phyloP scores from a whole-genome alignment of 2,113 vertebrate genomes.

The Vidua macroura region DNA sequence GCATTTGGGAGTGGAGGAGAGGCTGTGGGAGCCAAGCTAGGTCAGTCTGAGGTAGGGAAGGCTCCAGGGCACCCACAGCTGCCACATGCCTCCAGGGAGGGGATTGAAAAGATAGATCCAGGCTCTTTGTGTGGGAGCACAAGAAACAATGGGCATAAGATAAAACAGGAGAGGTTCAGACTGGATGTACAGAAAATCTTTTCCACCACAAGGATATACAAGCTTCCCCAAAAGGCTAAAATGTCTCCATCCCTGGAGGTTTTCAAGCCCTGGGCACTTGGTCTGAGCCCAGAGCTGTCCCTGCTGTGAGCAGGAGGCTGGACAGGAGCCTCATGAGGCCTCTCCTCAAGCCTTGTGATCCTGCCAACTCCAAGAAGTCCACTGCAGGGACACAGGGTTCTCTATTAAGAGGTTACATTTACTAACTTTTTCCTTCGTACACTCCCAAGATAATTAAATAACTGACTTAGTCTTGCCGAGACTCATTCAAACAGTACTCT shows the following conservation, averaged over 20 bases:
- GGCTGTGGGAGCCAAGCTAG: background rate
- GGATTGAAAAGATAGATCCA: background rate
- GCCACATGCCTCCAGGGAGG: fast-evolving
- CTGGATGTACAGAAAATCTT: background rate
- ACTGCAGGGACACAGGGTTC: background rate
- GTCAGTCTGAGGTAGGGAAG: background rate
- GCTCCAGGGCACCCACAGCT: background rate
- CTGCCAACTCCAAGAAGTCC: background rate
- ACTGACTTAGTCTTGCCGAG: background rate
- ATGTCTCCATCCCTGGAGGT: background rate
- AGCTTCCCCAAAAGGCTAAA: background rate
- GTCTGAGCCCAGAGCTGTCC: background rate
- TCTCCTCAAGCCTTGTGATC: background rate
- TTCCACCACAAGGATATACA: fast-evolving
- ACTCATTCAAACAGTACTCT: background rate
- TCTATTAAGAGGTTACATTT: background rate
- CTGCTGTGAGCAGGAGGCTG: background rate
- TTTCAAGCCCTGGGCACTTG: background rate
- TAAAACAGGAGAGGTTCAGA: background rate
- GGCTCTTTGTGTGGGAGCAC: background rate
- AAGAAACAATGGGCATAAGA: background rate
- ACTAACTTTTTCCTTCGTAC: background rate
- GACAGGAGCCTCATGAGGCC: background rate
- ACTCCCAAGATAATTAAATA: background rate
- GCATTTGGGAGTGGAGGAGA: background rate